phyloP scores from a whole-genome alignment of 2,113 vertebrate species.

The Mirza zaza region DNA sequence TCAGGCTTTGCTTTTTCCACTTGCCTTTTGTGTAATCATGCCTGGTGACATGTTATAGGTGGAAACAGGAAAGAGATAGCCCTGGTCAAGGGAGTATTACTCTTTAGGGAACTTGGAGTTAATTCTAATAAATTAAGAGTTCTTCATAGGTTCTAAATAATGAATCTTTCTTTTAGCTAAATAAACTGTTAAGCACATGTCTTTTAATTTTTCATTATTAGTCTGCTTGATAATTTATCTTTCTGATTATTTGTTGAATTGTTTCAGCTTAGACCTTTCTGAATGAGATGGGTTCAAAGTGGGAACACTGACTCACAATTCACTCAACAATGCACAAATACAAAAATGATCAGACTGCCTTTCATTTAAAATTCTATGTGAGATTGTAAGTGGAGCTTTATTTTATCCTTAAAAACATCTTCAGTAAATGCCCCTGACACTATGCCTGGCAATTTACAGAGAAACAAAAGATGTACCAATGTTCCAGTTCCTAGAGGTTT shows the following conservation, averaged over 20 bases:
- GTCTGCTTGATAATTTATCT: not conserved
- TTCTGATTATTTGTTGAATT: not conserved
- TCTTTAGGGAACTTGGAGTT: conserved; percentile 14
- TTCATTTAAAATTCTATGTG: conserved; percentile 39
- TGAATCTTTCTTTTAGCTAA: conserved; percentile 61
- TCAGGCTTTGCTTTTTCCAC: not conserved
- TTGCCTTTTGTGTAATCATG: not conserved
- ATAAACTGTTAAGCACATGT: conserved; percentile 54
- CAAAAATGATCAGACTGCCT: not conserved
- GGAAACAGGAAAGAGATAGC: not conserved
- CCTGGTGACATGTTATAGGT: not conserved
- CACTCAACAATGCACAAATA: not conserved
- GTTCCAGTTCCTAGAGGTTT: not conserved
- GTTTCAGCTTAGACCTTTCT: conserved; percentile 3
- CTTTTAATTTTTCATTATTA: not conserved
- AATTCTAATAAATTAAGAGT: conserved; percentile 68
- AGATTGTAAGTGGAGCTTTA: not conserved
- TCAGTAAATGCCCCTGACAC: not conserved
- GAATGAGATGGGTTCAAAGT: conserved; percentile 49
- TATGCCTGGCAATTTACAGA: not conserved
- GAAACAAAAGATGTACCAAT: not conserved
- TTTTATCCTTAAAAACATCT: conserved; percentile 42
- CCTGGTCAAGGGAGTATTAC: not conserved
- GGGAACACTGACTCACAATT: conserved; percentile 60
- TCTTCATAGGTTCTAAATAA: conserved; percentile 73